Percentiles rank a stretch among this genome's conserved stretches.
phyloP scores from a whole-genome alignment of 2,797 vertebrate genomes.

The Darevskia mixta region DNA sequence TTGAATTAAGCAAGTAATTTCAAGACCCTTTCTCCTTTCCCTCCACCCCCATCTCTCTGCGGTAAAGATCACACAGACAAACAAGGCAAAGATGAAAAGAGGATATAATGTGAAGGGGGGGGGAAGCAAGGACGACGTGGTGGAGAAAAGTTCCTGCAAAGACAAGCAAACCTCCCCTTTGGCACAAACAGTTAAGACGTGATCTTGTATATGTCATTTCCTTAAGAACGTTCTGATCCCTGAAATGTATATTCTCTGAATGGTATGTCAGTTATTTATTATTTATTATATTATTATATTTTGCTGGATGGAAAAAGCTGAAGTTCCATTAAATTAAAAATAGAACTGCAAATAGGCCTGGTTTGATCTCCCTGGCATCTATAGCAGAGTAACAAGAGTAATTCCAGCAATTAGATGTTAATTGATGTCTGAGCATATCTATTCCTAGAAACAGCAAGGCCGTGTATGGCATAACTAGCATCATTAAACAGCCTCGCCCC shows the following conservation, averaged over 20 bases:
- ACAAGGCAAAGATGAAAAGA: slow-evolving; percentile 7
- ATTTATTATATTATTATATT: slow-evolving; percentile 26
- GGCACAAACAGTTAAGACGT: slow-evolving; percentile 35
- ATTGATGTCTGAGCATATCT: slow-evolving; percentile 75
- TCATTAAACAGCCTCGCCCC: slow-evolving; percentile 63
- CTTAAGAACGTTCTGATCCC: slow-evolving; percentile 41
- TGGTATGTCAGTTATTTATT: slow-evolving; percentile 48
- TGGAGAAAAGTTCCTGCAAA: slow-evolving; percentile 34
- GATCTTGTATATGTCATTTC: slow-evolving; percentile 47
- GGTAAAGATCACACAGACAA: slow-evolving; percentile 37
- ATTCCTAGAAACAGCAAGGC: slow-evolving; percentile 71
- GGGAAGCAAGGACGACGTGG: not conserved
- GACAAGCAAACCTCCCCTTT: slow-evolving; percentile 49
- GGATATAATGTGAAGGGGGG: slow-evolving; percentile 36
- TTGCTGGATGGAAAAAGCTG: slow-evolving; percentile 53
- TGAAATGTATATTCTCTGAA: slow-evolving; percentile 57
- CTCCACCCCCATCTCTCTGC: slow-evolving; percentile 13
- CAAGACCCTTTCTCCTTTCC: slow-evolving; percentile 21
- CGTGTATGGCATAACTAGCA: slow-evolving; percentile 60
- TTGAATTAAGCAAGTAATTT: slow-evolving; percentile 35
- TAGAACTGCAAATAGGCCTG: slow-evolving; percentile 64
- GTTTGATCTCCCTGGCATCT: slow-evolving; percentile 69
- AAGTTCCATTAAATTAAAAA: slow-evolving; percentile 72
- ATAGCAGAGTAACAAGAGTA: slow-evolving; percentile 72
- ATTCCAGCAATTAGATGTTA: slow-evolving; percentile 75